Base-by-base conservation (phyloP, 2,888 invertebrate genomes). In the Heliconius ethilla region DNA sequence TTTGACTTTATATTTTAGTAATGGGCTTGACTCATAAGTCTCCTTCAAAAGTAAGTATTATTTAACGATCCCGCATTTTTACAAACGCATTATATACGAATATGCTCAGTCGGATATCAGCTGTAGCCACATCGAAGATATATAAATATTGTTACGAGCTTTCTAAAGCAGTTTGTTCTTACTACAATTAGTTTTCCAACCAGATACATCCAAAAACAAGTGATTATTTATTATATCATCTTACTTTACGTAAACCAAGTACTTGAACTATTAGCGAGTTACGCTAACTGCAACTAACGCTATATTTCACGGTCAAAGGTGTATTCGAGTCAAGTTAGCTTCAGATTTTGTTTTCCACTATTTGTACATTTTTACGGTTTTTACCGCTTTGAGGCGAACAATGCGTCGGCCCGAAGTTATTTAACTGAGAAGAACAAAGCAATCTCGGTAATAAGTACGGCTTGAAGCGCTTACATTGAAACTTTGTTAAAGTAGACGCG, bases 321-420 rank as follows among this genome's bases (percentile, higher is more conserved):
- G 11, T 18, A 45, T 22, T 18, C n/a, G n/a, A 29, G 55, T 67
- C n/a, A 29, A 29, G 55, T 67, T 59, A 29, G 37, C 55, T 59
- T 65, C 27, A 29, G 27, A 74, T 18, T 74, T 73, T 1, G 27
- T 74, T 73, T 55, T 29, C 15, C 65, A 55, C 51, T 51, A 45
- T 75, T 80, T 76, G 45, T 73, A 69, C 79, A 78, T 75, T 78
- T 78, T 75, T 79, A 65, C 70, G 74, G 74, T 76, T 74, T 80
- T 55, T 33, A 37, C 75, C 51, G 75, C 80, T 80, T 80, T 76
- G 70, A 78, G 74, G 45, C 65, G 40, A 75, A 75, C 78, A 70
- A 77, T 66, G 70, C 74, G 55, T 70, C 65, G 27, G 59, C 75
- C 55, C 40, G 18, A 63, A 80, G 74, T 76, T 80, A 80, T 80